Base-by-base conservation (phyloP, 1,140 invertebrate species). In the Medauroidea extradentata region DNA sequence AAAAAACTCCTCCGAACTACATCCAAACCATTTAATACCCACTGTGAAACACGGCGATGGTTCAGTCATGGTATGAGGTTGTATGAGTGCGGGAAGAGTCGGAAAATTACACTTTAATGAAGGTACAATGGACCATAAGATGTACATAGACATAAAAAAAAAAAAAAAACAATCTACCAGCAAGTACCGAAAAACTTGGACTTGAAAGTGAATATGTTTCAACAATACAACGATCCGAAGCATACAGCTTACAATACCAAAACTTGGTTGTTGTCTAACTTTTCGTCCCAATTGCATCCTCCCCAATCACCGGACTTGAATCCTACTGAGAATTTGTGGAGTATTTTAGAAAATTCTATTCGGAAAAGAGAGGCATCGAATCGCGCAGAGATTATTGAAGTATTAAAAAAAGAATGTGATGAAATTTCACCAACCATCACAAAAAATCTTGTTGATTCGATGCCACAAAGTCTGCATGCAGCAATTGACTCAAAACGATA, bases 251-350 rank as follows among this genome's bases (percentile, higher is more conserved):
- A 52, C 16, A 57, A 63, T 18, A 59, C 55, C 1, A 65, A 61
- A 41, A 39, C 66, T 34, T 73, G 63, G 60, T 57, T 74, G 41
- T 38, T 62, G 8, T 62, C 63, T 27, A 61, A 69, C 24, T 59
- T 62, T 43, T 60, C 64, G n/a, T 50, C 63, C 46, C 44, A 68
- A 57, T 54, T 72, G n/a, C 25, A 66, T 39, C 67, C 70, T 16
- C 59, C 70, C 19, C 69, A 75, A 44, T 70, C 67, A 34, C 68
- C 72, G 8, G 73, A 76, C 46, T 42, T 76, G 0, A 75, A 74
- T 62, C 67, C 67, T 0, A 75, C 71, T 41, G 67, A 74, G 51
- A 55, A 75, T 67, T 41, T 75, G 7, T 71, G 68, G 72, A 63
- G 64, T 54, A 39, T 65, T 39, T 60, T 72, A 11, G 61, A 74